Evolutionary conservation across 2,888 invertebrate genomes (phyloP), one percentile per base, ranked within the genome.

Genomic region (Tortrix viridana): DNA sequence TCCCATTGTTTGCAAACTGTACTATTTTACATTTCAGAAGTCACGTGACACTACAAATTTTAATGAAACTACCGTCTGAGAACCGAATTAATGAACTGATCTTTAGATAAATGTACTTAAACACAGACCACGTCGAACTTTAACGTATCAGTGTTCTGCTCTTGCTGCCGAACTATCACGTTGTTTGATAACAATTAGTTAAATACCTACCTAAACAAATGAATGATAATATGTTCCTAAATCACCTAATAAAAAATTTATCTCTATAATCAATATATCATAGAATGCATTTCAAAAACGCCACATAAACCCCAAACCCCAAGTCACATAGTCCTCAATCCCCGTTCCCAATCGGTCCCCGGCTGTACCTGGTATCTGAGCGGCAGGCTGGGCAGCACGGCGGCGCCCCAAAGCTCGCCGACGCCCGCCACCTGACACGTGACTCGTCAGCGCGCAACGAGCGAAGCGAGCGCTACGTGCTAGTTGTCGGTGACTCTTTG

Each of bases 371-470:
- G 88, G 76, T 87, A 88, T 73, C 88, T 81, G 76, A 87, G 75
- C 65, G 85, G 81, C 76, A 87, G 77, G 68, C 85, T 72, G 68
- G 86, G 86, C 80, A 87, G 80, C 77, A 86, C 77, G 68, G 84
- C 82, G 73, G 82, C 81, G 69, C 79, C 81, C 88, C 88, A 88
- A 80, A 86, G 79, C 81, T 86, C 85, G 73, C 78, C 77, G 26
- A 43, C 60, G 69, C 78, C 76, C 66, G 73, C 71, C 69, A 73
- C 71, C 71, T 72, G 70, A 71, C 72, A 69, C 67, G 60, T 48
- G 47, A 53, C 54, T 50, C 67, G 64, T 60, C 59, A 65, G 74
- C 71, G 69, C 65, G 67, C 67, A 9, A 46, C 20, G 14, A 20
- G 12, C 12, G 47, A 54, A 60, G 54, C 52, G 50, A 58, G 47